These are phyloP conservation scores for Caenorhabditis angaria DNA, from an alignment of 2,888 invertebrate genomes.

Conservation along the genomic window DNA sequence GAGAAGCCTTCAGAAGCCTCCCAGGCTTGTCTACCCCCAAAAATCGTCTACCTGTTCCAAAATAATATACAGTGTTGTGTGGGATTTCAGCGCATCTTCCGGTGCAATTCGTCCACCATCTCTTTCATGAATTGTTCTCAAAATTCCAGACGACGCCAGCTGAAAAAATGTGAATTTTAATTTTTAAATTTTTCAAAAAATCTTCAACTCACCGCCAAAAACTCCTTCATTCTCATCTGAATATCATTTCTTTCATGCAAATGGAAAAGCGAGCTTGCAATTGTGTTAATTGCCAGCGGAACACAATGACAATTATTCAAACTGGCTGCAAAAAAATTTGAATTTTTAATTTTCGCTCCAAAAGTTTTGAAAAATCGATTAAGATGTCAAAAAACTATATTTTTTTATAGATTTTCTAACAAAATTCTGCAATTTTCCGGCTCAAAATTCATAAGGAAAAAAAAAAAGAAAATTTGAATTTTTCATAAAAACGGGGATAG, in stretches of 20 bases:
- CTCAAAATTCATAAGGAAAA: too few relatives aligned
- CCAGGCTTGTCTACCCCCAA: too few relatives aligned
- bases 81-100: conserved; percentile 92
- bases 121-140: conserved; percentile 88
- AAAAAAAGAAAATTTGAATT: too few relatives aligned
- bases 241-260: conserved; percentile 95
- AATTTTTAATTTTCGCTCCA: too few relatives aligned
- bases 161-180: conserved; percentile 67
- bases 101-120: conserved; percentile 78
- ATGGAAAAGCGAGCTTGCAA: conserved; percentile 94
- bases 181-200: conserved; percentile 14
- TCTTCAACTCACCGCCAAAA: conserved; percentile 77
- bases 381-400: too few relatives aligned
- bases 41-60: conserved; percentile 79
- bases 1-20: too few relatives aligned
- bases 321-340: conserved; percentile 35
- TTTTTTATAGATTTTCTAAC: too few relatives aligned
- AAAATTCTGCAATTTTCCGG: too few relatives aligned
- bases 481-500: too few relatives aligned
- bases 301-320: conserved; percentile 97
- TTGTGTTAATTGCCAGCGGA: conserved; percentile 92
- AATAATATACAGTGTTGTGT: conserved; percentile 89
- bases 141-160: conserved; percentile 91
- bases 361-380: too few relatives aligned
- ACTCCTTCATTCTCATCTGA: conserved; percentile 97